Base-by-base conservation (phyloP, 2,888 invertebrate genomes). In the Idaea aversata region DNA sequence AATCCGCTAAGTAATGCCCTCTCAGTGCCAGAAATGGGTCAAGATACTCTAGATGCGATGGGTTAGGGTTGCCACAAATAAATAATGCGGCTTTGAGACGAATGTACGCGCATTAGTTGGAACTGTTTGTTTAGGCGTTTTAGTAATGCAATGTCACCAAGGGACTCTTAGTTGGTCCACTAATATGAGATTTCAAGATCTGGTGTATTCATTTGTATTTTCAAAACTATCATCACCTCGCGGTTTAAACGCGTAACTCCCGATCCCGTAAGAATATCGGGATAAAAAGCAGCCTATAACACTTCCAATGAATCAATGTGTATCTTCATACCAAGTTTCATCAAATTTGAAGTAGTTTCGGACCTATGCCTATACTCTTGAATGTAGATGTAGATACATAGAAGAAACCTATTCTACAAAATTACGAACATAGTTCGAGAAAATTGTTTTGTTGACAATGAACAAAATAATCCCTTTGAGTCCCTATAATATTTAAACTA, bases 1-100 rank as follows among this genome's bases (percentile, higher is more conserved):
- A 88, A 85, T 85, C 86, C 82, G 84, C 86, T 79, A 81, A 83
- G 86, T 88, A 86, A 87, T 85, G 80, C 84, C 76, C 77, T 76
- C 77, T 79, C 78, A 74, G 72, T 76, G 68, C 74, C 77, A 80
- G 79, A 88, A 90, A 79, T 83, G 79, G 89, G 88, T 89, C 89
- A 88, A 89, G 88, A 85, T 83, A 83, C 77, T 78, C 74, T 73
- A 79, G 75, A 68, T 68, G 47, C 76, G 80, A 80, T 80, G 47
- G 15, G 83, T 65, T 82, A 81, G 65, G 77, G 71, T 70, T 65
- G 72, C 70, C 68, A 67, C 71, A 70, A 70, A 65, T 70, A 67
- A 64, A 64, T 67, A 69, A 67, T 67, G 59, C 34, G 57, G 59
- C 47, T 47, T 13, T 47, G 47, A 47, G 47, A 47, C 47, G 47